phyloP scores from a whole-genome alignment of 2,888 invertebrate genomes.

The Apodemia duryi region DNA sequence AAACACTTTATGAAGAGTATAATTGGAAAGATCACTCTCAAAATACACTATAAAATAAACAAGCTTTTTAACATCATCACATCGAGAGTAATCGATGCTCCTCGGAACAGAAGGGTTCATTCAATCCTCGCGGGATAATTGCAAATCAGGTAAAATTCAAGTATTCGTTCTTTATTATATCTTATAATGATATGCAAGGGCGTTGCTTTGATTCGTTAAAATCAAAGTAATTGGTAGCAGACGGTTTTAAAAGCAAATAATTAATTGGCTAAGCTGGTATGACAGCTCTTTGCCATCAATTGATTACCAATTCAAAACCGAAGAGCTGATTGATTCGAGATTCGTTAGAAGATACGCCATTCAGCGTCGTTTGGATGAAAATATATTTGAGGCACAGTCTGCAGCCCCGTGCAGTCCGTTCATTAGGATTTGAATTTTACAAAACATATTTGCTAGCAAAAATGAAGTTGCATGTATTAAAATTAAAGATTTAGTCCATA shows the following conservation, averaged over 20 bases:
- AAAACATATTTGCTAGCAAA: not conserved
- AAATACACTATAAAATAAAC: conserved; percentile 10
- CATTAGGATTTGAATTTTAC: conserved; percentile 18
- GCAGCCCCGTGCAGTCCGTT: conserved; percentile 20
- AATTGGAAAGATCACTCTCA: not conserved
- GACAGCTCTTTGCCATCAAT: conserved; percentile 64
- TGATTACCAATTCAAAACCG: conserved; percentile 73
- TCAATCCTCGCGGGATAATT: conserved; percentile 19
- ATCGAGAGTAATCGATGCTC: conserved; percentile 4
- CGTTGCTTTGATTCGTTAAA: conserved; percentile 37
- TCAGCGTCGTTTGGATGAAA: conserved; percentile 27
- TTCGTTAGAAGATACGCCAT: conserved; percentile 65
- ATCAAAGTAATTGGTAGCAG: conserved; percentile 53
- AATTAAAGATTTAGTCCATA: not conserved
- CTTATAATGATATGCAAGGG: conserved; percentile 36
- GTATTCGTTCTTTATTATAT: conserved; percentile 35
- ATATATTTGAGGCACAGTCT: conserved; percentile 22
- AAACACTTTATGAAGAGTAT: not conserved
- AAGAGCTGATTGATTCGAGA: conserved; percentile 48
- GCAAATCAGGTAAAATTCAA: conserved; percentile 29
- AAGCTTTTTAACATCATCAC: conserved; percentile 10
- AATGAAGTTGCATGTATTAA: not conserved
- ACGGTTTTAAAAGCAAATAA: conserved; percentile 42
- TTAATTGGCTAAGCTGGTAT: conserved; percentile 46
- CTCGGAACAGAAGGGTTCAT: not conserved